phyloP scores from a whole-genome alignment of 2,888 invertebrate genomes.

The Luffia ferchaultella region DNA sequence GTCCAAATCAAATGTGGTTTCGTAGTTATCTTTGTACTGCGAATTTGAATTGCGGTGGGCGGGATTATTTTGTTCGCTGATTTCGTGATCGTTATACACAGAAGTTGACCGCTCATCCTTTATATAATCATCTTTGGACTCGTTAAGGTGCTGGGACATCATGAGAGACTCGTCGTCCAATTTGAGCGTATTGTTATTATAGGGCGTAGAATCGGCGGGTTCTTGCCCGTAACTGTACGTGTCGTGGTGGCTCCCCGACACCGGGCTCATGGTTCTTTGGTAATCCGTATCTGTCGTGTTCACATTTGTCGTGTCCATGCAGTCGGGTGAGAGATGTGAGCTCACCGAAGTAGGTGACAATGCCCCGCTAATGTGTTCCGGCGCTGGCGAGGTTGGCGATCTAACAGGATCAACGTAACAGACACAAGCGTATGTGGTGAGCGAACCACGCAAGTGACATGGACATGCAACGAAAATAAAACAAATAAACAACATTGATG shows the following conservation, averaged over 20 bases:
- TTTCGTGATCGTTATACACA: slow-evolving; percentile 36
- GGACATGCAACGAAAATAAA: slow-evolving; percentile 53
- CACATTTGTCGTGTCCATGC: slow-evolving; percentile 35
- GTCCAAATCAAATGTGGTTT: slow-evolving; percentile 89
- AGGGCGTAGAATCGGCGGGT: slow-evolving; percentile 31
- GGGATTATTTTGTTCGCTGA: slow-evolving; percentile 29
- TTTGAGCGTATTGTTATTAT: slow-evolving; percentile 58
- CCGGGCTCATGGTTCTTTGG: slow-evolving; percentile 45
- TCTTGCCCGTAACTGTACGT: slow-evolving; percentile 59
- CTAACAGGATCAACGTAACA: slow-evolving; percentile 42
- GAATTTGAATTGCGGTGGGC: slow-evolving; percentile 37
- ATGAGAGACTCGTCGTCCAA: slow-evolving; percentile 55
- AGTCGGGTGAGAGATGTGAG: slow-evolving; percentile 30
- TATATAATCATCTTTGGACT: slow-evolving; percentile 46
- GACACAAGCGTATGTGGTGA: slow-evolving; percentile 62
- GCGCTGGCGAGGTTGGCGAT: slow-evolving; percentile 49
- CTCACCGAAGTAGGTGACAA: slow-evolving; percentile 51
- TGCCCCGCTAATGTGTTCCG: slow-evolving; percentile 41
- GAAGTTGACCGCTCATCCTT: slow-evolving; percentile 42
- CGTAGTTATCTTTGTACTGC: slow-evolving; percentile 76
- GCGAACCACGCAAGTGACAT: slow-evolving; percentile 39
- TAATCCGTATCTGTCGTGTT: slow-evolving; percentile 40
- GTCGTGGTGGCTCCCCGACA: slow-evolving; percentile 52
- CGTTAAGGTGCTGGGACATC: slow-evolving; percentile 46
- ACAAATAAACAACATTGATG: slow-evolving; percentile 14